Evolutionary conservation across 1,140 invertebrate genomes (phyloP).

Genomic region (Ganaspis sp.): DNA sequence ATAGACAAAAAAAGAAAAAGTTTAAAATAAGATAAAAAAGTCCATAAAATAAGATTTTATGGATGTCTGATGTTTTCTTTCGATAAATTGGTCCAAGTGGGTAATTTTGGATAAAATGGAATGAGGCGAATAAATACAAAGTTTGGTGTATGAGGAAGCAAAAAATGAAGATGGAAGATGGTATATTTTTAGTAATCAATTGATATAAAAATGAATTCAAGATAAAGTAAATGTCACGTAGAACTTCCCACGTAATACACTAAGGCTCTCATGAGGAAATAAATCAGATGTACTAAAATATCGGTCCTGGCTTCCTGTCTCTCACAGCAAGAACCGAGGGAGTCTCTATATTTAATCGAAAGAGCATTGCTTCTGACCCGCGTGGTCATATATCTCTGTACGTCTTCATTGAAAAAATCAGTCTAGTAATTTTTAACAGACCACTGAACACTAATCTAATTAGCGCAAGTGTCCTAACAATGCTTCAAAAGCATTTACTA

Average conservation of each 20-base stretch:
- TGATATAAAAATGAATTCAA: background rate
- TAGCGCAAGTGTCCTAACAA: too few relatives aligned
- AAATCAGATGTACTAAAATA: slow-evolving; percentile 55
- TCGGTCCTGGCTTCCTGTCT: slow-evolving; percentile 30
- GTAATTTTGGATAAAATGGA: background rate
- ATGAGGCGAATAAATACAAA: background rate
- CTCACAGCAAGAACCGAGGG: slow-evolving; percentile 1
- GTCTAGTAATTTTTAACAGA: background rate
- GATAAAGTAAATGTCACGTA: slow-evolving; percentile 27
- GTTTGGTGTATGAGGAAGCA: too few relatives aligned
- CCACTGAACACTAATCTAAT: background rate
- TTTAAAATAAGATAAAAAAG: too few relatives aligned
- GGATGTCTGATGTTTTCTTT: too few relatives aligned
- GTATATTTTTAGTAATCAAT: background rate
- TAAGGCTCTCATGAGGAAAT: slow-evolving; percentile 25
- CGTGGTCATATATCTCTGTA: background rate
- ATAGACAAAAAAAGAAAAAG: too few relatives aligned
- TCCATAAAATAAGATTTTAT: too few relatives aligned
- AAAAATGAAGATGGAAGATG: too few relatives aligned
- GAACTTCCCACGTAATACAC: slow-evolving; percentile 32
- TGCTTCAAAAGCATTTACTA: too few relatives aligned
- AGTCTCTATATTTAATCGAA: slow-evolving; percentile 31
- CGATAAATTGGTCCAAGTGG: too few relatives aligned
- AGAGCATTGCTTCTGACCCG: background rate
- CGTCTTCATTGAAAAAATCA: background rate